A percentile compares a stretch with the other conserved stretches of the same genome.
phyloP scores from a whole-genome alignment of 1,140 invertebrate genomes.

The Aphis gossypii region DNA sequence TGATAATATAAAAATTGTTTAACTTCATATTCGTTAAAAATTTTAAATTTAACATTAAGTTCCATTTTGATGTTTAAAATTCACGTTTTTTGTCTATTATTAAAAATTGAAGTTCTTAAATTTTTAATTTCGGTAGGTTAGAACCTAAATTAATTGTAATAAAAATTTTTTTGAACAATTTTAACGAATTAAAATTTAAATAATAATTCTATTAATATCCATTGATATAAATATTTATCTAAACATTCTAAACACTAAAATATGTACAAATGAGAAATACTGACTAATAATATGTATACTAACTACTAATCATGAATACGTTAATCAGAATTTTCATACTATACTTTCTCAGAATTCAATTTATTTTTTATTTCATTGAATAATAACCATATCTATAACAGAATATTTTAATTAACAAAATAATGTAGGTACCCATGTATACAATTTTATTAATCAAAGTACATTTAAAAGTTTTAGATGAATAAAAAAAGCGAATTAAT shows the following conservation, averaged over 20 bases:
- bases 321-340: slow-evolving; percentile 24
- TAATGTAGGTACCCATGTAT: not conserved
- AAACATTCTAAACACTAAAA: not conserved
- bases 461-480: not conserved
- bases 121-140: not conserved
- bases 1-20: not conserved
- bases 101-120: not conserved
- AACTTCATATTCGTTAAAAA: not conserved
- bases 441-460: not conserved
- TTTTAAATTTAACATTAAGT: not conserved
- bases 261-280: not conserved
- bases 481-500: not conserved
- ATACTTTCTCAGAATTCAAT: not conserved
- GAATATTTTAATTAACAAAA: not conserved
- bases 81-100: not conserved
- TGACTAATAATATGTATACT: not conserved
- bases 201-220: not conserved
- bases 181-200: not conserved
- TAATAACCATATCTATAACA: not conserved
- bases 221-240: not conserved
- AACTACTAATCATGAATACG: not conserved
- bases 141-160: not conserved
- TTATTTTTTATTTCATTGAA: not conserved
- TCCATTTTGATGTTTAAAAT: not conserved
- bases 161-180: not conserved